phyloP scores from a whole-genome alignment of 2,113 vertebrate genomes.

The Empidonax traillii region DNA sequence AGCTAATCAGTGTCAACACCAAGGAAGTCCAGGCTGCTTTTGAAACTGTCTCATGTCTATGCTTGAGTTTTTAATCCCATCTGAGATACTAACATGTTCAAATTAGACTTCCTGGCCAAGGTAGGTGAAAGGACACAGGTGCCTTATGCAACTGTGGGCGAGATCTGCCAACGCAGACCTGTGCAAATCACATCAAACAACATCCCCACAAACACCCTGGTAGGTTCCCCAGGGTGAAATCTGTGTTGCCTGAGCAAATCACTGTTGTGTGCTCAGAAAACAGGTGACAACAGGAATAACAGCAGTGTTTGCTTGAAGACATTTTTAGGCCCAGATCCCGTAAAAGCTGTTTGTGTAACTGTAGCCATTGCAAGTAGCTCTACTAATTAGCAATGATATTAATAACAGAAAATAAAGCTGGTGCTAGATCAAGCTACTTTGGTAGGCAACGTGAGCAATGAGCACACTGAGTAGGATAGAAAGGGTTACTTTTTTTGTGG shows the following conservation, averaged over 20 bases:
- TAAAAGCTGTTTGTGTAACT: not conserved
- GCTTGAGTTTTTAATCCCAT: not conserved
- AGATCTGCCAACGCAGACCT: not conserved
- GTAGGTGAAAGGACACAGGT: not conserved
- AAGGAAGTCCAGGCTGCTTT: not conserved
- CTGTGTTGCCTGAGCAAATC: not conserved
- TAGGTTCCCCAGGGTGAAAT: not conserved
- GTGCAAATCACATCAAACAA: rapidly evolving
- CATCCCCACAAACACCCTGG: not conserved
- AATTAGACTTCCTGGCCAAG: not conserved
- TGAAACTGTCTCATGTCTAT: not conserved
- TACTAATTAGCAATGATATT: not conserved
- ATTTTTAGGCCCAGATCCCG: not conserved
- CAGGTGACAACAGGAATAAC: rapidly evolving
- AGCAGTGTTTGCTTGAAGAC: not conserved
- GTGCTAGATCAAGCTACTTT: not conserved
- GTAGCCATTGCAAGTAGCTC: not conserved
- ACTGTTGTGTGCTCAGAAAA: not conserved
- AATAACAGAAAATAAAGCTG: not conserved
- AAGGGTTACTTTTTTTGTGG: not conserved
- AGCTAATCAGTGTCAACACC: not conserved
- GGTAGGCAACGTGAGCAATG: not conserved
- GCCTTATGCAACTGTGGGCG: not conserved
- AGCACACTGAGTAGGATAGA: not conserved
- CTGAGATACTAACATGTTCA: not conserved